Conservation (phyloP, 2,113 vertebrate genomes). For the Terrapene triunguis region DNA sequence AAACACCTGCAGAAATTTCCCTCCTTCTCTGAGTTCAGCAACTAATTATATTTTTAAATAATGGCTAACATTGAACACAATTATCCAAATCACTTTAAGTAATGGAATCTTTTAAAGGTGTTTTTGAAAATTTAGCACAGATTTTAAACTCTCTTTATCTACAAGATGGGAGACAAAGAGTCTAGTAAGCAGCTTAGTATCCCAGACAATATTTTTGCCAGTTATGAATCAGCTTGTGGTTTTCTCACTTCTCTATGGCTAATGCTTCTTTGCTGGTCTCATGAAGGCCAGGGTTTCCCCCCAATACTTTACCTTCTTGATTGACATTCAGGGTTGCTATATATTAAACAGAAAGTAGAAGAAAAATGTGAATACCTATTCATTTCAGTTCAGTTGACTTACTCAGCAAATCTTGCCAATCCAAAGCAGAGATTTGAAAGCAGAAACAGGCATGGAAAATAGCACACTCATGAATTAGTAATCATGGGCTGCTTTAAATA, state of each 20-base stretch:
- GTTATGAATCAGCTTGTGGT: constrained; percentile 27
- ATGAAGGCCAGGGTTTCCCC: constrained; percentile 6
- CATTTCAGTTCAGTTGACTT: background rate
- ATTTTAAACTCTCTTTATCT: constrained; percentile 85
- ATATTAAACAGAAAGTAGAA: background rate
- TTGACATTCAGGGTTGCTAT: background rate
- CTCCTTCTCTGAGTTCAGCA: constrained; percentile 93
- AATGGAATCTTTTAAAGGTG: constrained; percentile 94
- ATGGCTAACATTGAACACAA: constrained; percentile 93
- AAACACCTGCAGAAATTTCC: constrained; percentile 93
- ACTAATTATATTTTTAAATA: constrained; percentile 99
- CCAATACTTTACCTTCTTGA: background rate
- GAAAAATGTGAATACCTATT: background rate
- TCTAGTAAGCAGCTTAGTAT: constrained; percentile 71
- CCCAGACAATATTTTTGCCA: constrained; percentile 66
- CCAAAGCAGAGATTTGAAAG: constrained; percentile 16
- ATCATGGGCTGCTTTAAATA: constrained; percentile 45
- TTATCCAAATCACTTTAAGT: constrained; percentile 96
- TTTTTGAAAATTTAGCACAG: constrained; percentile 85
- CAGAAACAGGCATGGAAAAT: background rate
- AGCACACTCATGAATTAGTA: constrained; percentile 48
- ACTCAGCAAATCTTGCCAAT: background rate
- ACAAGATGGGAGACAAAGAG: constrained; percentile 76
- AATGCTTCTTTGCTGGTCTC: background rate
- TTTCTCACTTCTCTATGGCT: constrained; percentile 2